A percentile compares a stretch with the other conserved stretches of the same genome.
Conservation (phyloP, 2,888 invertebrate genomes). For the Aradus depressus region DNA sequence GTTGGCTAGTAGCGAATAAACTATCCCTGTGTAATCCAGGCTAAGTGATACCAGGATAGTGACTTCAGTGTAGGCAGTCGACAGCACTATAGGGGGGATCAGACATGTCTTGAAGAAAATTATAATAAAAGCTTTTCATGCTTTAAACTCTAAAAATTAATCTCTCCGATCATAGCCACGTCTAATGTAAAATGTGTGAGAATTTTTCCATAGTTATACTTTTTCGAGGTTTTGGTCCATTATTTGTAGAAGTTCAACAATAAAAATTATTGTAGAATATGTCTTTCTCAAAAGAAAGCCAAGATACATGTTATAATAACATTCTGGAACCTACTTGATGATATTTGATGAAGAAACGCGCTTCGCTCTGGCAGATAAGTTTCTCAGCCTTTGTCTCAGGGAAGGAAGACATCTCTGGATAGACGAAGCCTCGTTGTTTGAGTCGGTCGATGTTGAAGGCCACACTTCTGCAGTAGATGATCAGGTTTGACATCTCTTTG, state of each 20-base stretch:
- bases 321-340: constrained; percentile 44
- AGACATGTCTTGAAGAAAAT: no score
- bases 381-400: constrained; percentile 93
- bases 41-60: no score
- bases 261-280: background rate
- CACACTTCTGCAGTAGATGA: constrained; percentile 87
- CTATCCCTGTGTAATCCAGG: no score
- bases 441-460: constrained; percentile 65
- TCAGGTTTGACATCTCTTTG: constrained; percentile 92
- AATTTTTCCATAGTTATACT: no score
- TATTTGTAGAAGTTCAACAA: background rate
- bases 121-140: no score
- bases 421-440: constrained; percentile 59
- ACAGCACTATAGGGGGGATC: no score
- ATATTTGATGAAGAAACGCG: constrained; percentile 61
- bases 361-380: constrained; percentile 69
- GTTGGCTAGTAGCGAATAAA: no score
- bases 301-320: background rate
- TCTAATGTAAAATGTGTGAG: no score
- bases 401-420: constrained; percentile 95
- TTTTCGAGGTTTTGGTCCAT: no score
- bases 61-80: no score
- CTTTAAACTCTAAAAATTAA: no score
- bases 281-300: background rate
- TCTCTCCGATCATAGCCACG: no score